phyloP scores from a whole-genome alignment of 2,888 invertebrate species.

The Spatulosminthurus flaviceps region DNA sequence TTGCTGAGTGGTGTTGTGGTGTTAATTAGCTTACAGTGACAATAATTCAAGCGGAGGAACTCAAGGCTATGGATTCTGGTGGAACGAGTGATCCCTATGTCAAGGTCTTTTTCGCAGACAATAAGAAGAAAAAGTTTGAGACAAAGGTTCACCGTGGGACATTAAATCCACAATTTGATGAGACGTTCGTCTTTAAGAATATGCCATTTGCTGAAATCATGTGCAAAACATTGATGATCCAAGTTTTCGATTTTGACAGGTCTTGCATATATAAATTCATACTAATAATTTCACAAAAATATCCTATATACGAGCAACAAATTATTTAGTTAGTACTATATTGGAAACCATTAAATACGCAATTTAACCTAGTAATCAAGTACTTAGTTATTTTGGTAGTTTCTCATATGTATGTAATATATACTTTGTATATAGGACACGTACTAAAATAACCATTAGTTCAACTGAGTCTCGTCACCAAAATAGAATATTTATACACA shows the following conservation, averaged over 20 bases:
- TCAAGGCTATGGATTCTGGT: conserved; percentile 62
- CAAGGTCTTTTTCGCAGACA: conserved; percentile 61
- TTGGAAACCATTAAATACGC: no score
- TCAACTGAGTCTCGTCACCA: conserved; percentile 2
- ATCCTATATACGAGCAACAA: no score
- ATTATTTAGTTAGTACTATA: no score
- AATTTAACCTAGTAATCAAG: no score
- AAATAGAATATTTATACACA: background rate
- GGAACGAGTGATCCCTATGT: conserved; percentile 62
- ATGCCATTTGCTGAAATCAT: conserved; percentile 62
- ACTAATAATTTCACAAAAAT: conserved; percentile 1
- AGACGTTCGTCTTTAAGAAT: conserved; percentile 62
- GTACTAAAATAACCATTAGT: conserved; percentile 44
- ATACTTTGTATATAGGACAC: conserved; percentile 35
- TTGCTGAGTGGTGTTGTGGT: conserved; percentile 31
- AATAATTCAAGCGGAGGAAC: conserved; percentile 60
- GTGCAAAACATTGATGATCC: conserved; percentile 59
- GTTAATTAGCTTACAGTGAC: conserved; percentile 58
- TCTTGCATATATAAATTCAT: conserved; percentile 42
- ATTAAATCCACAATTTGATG: conserved; percentile 59
- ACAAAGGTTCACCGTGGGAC: conserved; percentile 63
- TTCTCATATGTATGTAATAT: background rate
- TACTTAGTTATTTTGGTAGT: no score
- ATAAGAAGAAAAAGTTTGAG: conserved; percentile 63
- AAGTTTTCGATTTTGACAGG: conserved; percentile 63